Evolutionary conservation across 2,113 vertebrate species (phyloP).

Genomic region (Junco hyemalis): DNA sequence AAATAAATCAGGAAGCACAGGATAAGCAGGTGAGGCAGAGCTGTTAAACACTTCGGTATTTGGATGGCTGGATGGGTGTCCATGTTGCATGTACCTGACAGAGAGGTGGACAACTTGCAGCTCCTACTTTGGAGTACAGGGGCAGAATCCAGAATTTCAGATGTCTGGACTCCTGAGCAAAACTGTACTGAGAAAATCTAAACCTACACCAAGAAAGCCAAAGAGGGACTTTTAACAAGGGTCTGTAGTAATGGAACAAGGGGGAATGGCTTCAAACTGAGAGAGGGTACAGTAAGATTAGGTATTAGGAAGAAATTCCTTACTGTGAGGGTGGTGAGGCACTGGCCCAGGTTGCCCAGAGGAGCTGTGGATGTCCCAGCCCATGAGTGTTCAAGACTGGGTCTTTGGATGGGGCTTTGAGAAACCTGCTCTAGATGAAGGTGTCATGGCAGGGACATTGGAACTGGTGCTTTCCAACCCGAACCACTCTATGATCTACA

Average conservation of each 20-base stretch:
- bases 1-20: background rate
- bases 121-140: background rate
- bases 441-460: background rate
- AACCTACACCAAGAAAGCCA: background rate
- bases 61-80: background rate
- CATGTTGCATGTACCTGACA: background rate
- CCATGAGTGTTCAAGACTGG: background rate
- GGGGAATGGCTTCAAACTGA: background rate
- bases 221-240: background rate
- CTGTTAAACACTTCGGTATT: background rate
- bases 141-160: background rate
- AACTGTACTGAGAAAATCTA: background rate
- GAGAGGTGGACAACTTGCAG: background rate
- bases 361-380: background rate
- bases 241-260: accelerated
- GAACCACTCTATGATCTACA: background rate
- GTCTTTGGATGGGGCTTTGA: background rate
- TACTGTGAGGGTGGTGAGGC: background rate
- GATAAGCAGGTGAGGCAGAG: background rate
- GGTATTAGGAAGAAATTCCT: background rate
- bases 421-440: background rate
- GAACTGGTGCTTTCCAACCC: background rate
- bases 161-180: background rate
- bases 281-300: too few relatives aligned
- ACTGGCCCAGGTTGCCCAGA: background rate